Evolutionary conservation across 2,113 vertebrate species (phyloP).

Genomic region (Nothocercus julius): DNA sequence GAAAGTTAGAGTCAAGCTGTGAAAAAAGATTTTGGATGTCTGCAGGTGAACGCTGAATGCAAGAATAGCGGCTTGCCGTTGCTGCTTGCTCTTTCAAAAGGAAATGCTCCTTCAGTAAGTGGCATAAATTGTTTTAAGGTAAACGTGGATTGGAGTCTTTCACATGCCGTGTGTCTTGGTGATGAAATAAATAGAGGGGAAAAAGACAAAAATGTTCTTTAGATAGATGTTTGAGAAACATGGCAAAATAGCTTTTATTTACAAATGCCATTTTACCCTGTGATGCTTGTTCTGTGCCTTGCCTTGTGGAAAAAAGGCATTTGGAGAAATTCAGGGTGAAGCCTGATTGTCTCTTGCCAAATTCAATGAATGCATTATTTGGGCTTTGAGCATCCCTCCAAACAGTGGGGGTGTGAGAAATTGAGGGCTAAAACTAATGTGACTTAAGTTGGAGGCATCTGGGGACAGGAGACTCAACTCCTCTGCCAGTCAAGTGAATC

Average conservation of each 20-base stretch:
- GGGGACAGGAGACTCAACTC: not conserved
- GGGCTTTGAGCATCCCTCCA: not conserved
- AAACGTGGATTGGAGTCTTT: conserved; percentile 30
- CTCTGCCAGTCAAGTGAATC: not conserved
- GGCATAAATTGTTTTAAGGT: conserved; percentile 50
- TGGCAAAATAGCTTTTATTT: conserved; percentile 35
- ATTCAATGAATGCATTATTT: not conserved
- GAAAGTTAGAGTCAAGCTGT: conserved; percentile 57
- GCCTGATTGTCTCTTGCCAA: not conserved
- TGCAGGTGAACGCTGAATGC: conserved; percentile 54
- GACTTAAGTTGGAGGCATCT: not conserved
- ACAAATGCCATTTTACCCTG: not conserved
- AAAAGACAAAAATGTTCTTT: conserved; percentile 23
- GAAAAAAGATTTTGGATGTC: conserved; percentile 53
- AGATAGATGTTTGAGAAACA: not conserved
- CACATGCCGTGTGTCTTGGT: conserved; percentile 3
- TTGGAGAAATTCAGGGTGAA: not conserved
- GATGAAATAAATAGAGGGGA: not conserved
- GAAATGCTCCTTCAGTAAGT: conserved; percentile 66
- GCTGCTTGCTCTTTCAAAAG: conserved; percentile 32
- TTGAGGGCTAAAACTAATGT: not conserved
- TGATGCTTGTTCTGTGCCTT: not conserved
- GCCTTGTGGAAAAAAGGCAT: not conserved
- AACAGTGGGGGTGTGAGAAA: not conserved
- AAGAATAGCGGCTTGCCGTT: conserved; percentile 7